Percentiles rank a stretch among this genome's conserved stretches.
phyloP scores from a whole-genome alignment of 2,797 vertebrate genomes.

The Coendou prehensilis region DNA sequence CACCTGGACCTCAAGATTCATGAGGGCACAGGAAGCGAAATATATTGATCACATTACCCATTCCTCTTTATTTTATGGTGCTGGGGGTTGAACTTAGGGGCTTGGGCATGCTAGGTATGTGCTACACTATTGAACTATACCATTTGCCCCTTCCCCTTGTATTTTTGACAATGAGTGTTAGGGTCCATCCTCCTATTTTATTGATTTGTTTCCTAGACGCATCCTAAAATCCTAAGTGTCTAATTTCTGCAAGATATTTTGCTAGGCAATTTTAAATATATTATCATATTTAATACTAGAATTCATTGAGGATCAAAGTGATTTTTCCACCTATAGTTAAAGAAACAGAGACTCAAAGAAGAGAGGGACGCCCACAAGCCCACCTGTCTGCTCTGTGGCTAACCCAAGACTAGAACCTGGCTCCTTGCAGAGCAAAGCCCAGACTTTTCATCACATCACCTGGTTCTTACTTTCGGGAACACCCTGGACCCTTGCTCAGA shows the following conservation, averaged over 20 bases:
- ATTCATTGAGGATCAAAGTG: not conserved
- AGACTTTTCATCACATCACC: fast-evolving
- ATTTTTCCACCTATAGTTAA: not conserved
- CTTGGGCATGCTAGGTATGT: not conserved
- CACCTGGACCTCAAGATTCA: not conserved
- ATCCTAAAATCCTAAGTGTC: not conserved
- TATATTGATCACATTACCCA: not conserved
- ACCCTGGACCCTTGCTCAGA: not conserved
- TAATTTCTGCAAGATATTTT: constrained; percentile 34
- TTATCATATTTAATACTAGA: not conserved
- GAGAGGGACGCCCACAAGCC: not conserved
- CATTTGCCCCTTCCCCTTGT: not conserved
- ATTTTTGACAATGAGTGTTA: not conserved
- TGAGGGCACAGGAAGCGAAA: not conserved
- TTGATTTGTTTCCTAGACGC: not conserved
- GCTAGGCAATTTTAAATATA: constrained; percentile 27
- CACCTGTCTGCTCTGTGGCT: not conserved
- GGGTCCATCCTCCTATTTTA: not conserved
- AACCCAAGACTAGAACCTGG: not conserved
- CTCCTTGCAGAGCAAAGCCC: not conserved
- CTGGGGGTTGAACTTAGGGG: not conserved
- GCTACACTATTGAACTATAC: not conserved
- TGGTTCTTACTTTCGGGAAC: not conserved
- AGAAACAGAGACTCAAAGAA: not conserved
- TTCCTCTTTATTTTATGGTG: not conserved